Evolutionary conservation across 2,888 invertebrate species (phyloP).

Genomic region (Pachydiplax longipennis): DNA sequence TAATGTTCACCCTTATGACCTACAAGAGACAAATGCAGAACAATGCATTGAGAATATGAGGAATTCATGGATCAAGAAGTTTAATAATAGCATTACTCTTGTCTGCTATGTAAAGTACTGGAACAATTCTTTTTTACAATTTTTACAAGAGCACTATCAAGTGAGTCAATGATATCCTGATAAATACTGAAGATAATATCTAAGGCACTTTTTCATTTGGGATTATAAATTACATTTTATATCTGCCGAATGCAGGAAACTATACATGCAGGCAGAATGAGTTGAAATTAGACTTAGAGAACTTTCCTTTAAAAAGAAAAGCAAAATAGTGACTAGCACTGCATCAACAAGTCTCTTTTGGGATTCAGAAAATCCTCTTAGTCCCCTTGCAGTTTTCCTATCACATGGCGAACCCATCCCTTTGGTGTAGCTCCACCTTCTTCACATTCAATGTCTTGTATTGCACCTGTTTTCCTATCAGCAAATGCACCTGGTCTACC

Average conservation of each 20-base stretch:
- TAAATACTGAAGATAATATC: slow-evolving; percentile 15
- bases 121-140: not conserved
- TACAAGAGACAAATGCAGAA: not conserved
- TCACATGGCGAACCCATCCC: slow-evolving; percentile 79
- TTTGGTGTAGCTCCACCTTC: slow-evolving; percentile 58
- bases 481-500: not conserved
- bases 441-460: slow-evolving; percentile 52
- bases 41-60: not conserved
- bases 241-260: not conserved
- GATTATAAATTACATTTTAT: not conserved
- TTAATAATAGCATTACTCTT: not conserved
- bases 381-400: slow-evolving; percentile 70
- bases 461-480: slow-evolving; percentile 49
- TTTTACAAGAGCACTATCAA: not conserved
- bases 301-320: not conserved
- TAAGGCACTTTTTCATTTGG: not conserved
- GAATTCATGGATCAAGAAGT: not conserved
- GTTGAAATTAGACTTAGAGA: not conserved
- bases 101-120: not conserved
- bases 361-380: not conserved
- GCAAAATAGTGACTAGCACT: slow-evolving; percentile 31
- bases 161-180: not conserved
- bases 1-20: not conserved
- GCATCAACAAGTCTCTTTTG: not conserved
- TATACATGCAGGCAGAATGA: not conserved